These are phyloP conservation scores for Chaitophorus viminalis DNA, from an alignment of 2,888 invertebrate species.

Conservation along the genomic window DNA sequence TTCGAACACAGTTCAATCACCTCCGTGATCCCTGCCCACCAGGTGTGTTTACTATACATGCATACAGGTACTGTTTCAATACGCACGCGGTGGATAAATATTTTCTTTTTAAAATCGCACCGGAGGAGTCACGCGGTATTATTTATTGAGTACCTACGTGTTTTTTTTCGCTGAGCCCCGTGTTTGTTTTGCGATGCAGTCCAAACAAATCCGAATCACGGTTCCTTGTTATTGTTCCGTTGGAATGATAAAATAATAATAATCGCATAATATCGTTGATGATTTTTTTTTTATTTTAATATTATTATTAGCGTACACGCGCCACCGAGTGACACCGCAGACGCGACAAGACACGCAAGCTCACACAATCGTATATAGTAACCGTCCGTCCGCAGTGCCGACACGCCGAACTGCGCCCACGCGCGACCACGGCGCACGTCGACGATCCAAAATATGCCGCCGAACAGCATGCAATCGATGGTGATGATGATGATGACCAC, in stretches of 20 bases:
- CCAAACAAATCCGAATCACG: conserved; percentile 46
- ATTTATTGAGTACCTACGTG: conserved; percentile 20
- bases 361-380: too few relatives aligned
- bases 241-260: background rate
- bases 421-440: too few relatives aligned
- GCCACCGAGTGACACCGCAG: too few relatives aligned
- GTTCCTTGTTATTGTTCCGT: conserved; percentile 50
- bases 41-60: background rate
- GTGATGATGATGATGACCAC: background rate
- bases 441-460: too few relatives aligned
- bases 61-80: background rate
- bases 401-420: too few relatives aligned
- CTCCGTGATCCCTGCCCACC: background rate
- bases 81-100: background rate
- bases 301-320: background rate
- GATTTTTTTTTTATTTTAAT: background rate
- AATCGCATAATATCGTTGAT: background rate
- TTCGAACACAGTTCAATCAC: conserved; percentile 10
- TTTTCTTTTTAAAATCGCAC: background rate
- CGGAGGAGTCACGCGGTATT: background rate
- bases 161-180: conserved; percentile 5
- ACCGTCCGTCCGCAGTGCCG: too few relatives aligned
- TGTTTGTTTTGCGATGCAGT: conserved; percentile 36
- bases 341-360: too few relatives aligned
- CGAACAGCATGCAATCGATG: too few relatives aligned